Conservation (phyloP, 2,797 vertebrate species). For the Lemur catta region DNA sequence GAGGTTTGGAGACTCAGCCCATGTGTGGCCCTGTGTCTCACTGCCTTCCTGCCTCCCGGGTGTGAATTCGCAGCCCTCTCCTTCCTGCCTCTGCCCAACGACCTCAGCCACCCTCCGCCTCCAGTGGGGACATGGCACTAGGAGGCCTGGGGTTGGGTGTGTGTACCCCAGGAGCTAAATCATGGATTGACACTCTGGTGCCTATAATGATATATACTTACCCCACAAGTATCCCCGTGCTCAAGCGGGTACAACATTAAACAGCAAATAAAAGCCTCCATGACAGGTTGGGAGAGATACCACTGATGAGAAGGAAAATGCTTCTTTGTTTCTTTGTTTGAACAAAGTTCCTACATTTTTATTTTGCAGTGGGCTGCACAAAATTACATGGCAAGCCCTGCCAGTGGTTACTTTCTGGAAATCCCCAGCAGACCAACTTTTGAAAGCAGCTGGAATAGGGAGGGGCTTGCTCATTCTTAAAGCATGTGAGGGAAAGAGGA, state of each 20-base stretch:
- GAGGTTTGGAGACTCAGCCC: neutral
- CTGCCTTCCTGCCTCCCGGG: neutral
- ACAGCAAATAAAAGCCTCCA: neutral
- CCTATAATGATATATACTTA: neutral
- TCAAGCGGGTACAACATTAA: neutral
- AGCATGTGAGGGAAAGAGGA: neutral
- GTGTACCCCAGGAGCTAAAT: neutral
- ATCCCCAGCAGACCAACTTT: neutral
- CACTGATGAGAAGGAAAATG: neutral
- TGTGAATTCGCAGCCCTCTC: neutral
- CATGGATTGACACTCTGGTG: neutral
- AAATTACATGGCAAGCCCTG: neutral
- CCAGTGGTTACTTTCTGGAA: neutral
- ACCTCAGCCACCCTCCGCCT: neutral
- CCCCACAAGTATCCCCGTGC: neutral
- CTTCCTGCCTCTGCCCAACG: neutral
- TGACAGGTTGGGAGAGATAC: neutral
- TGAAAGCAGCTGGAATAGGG: neutral
- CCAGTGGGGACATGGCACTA: neutral
- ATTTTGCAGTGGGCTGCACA: neutral
- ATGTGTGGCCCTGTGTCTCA: rapidly evolving
- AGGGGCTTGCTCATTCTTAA: neutral
- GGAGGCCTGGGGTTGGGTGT: neutral
- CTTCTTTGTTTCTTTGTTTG: neutral
- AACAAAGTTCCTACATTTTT: neutral